Evolutionary conservation across 1,140 invertebrate species (phyloP), one percentile per base, ranked within the genome.

Genomic region (Pentalonia nigronervosa): DNA sequence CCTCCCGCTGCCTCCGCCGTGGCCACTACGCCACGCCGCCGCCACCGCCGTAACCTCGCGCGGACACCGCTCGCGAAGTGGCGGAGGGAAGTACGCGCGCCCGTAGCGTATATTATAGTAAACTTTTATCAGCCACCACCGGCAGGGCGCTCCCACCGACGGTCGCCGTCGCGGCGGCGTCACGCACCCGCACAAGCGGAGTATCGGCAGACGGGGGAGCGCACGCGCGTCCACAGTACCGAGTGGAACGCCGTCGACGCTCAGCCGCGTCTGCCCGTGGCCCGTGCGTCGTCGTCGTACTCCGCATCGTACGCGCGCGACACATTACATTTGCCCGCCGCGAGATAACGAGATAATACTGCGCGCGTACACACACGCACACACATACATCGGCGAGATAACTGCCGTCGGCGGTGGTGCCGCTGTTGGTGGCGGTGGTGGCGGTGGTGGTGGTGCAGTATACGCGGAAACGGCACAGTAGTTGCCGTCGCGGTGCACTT

Each of bases 41-140:
- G 34, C 23, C 53, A 47, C 53, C 60, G 56, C 34, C 83, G 83
- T 47, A 45, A 84, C 36, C 9, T 41, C 36, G 41, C 83, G 83
- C 34, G 36, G 21, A 76, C 60, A 76, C 60, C 60, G 30, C 60
- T 76, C 60, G 60, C n/a, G 45, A 30, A 8, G 17, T 17, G 56
- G 90, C 45, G 90, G 60, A 41, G 17, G 60, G 41, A 34, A 23
- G 81, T 21, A 17, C 53, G 56, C 47, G 67, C 90, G 36, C 20
- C 90, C 60, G 67, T 91, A 48, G 41, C 56, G 90, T 91, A 91
- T 76, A 53, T 14, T 50, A 84, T 41, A 81, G 90, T 91, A 92
- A 92, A 81, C 90, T 92, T 92, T 92, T 92, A 92, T 92, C 90
- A 92, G 90, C 91, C 91, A 48, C 91, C 76, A 45, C 41, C 90